Evolutionary conservation across 2,797 vertebrate species (phyloP), one percentile per base, ranked within the genome.

Genomic region (Peromyscus eremicus): DNA sequence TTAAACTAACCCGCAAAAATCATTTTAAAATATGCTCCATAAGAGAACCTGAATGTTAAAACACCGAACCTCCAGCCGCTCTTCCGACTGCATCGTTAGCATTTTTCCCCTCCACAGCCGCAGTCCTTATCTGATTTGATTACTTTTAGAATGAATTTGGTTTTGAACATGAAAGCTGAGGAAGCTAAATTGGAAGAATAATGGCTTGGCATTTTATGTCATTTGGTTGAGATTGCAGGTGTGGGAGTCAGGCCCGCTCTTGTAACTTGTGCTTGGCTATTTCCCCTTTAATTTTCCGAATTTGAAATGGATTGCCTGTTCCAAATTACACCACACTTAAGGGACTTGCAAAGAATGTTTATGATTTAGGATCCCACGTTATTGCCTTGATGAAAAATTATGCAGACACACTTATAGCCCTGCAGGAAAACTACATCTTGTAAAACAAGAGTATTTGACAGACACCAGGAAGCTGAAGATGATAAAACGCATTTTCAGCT

Each of bases 331-430:
- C 94, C 94, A 79, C 96, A 97, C 97, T 98, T 98, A 97, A 98
- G 97, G 96, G 97, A 97, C 97, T 98, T 97, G 96, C 96, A 95
- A 98, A 97, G 96, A 98, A 97, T 97, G 97, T 96, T 94, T 89
- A 93, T 98, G 98, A 97, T 98, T 98, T 97, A 97, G 97, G 94
- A 97, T 96, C 91, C 79, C 73, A 95, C 84, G 32, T 97, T 97
- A 97, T 95, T 95, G 95, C 94, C 97, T 97, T 97, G 97, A 98
- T 98, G 97, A 97, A 97, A 98, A 97, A 97, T 97, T 97, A 98
- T 97, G 97, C 96, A 96, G 97, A 88, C 95, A 84, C 89, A 96
- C 81, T 98, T 95, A 95, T 66, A 95, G 91, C 83, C 81, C 97
- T 97, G 96, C 86, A 96, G 96, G 96, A 95, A 97, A 96, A 96